These are phyloP conservation scores for Lutjanus campechanus DNA, from an alignment of 2,797 vertebrate species.

Conservation along the genomic window DNA sequence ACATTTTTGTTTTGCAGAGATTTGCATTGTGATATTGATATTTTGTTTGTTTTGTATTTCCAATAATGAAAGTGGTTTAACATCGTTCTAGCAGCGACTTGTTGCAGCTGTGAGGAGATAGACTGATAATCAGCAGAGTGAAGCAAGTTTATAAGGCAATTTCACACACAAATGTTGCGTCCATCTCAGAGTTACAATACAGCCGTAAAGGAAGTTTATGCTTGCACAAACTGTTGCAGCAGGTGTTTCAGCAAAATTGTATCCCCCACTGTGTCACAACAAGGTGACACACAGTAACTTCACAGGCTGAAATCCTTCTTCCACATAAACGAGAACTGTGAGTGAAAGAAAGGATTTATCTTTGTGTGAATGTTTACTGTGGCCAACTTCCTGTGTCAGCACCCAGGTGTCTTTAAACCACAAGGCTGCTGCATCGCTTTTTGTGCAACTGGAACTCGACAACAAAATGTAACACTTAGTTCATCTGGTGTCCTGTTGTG, in stretches of 20 bases:
- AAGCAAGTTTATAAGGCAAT: neutral
- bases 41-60: neutral
- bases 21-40: neutral
- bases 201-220: conserved; percentile 28
- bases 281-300: neutral
- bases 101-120: neutral
- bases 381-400: conserved; percentile 34
- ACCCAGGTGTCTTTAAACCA: conserved; percentile 12
- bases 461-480: too few relatives aligned
- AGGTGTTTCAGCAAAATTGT: conserved; percentile 19
- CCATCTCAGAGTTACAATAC: neutral
- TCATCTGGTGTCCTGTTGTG: neutral
- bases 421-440: neutral
- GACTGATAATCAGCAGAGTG: neutral
- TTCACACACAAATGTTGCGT: conserved; percentile 21
- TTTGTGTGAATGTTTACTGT: conserved; percentile 14
- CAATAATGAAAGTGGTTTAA: neutral
- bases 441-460: conserved; percentile 2
- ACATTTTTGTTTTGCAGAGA: neutral
- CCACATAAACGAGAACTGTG: conserved; percentile 24
- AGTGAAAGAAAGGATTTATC: conserved; percentile 4
- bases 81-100: neutral
- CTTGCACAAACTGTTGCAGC: conserved; percentile 47
- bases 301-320: conserved; percentile 21
- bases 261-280: conserved; percentile 25